Base-by-base conservation (phyloP, 2,797 vertebrate genomes). In the Alauda arvensis region DNA sequence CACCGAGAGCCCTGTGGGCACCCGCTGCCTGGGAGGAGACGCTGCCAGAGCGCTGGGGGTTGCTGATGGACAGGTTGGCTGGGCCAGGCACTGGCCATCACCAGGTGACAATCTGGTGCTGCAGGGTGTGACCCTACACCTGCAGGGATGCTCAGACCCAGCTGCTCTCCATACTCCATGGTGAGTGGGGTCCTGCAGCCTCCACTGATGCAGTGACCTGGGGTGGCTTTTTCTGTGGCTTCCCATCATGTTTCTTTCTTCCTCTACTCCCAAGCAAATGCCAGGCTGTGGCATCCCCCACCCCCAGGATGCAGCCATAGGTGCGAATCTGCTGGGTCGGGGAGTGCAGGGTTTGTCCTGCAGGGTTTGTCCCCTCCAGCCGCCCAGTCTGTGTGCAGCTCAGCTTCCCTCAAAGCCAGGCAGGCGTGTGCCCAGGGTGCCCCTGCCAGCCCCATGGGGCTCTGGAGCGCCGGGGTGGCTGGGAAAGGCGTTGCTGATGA, bases 401-500 rank as follows among this genome's bases (percentile, higher is more conserved):
- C 43, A 16, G 52, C 63, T 81, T 48, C 34, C 66, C 11, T 0
- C 19, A 51, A 46, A 74, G 31, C 19, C 3, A 4, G 71, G 59
- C 8, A 7, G 67, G 46, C 5, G 2, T 7, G 2, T 80, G 55
- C 49, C 49, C 12, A 10, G 83, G 85, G 67, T 87, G 88, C 83
- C 70, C 83, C 60, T 1, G 1, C 37, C 72, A 70, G 53, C 48
- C 74, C 88, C 29, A 1, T 1, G 40, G 81, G 90, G 65, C 78
- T 53, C 34, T 33, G 33, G 72, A 85, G 83, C 53, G 34, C 76
- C 45, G 1, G 67, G 81, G 85, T 82, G 93, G 84, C 92, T 91
- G 78, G 43, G 60, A 59, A 89, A 91, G 79, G 88, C 74, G 7
- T 88, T 86, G 76, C 85, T 92, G 91, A 85, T 89, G 92, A 83